Evolutionary conservation across 2,113 vertebrate species (phyloP).

Genomic region (Epinephelus lanceolatus): DNA sequence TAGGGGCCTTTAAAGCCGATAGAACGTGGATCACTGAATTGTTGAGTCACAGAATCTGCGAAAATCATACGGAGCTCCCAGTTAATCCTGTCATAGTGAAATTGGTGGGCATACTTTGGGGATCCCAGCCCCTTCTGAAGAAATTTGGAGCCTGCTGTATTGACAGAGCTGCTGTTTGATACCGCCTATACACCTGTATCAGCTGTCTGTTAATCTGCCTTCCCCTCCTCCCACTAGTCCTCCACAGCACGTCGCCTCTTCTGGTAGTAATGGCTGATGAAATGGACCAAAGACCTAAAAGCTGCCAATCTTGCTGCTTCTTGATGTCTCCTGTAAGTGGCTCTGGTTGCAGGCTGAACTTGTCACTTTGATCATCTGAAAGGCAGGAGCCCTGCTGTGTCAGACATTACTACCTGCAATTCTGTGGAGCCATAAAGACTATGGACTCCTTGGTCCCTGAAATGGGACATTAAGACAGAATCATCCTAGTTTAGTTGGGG

Average conservation of each 20-base stretch:
- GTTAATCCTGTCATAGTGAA: conserved; percentile 82
- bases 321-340: conserved; percentile 74
- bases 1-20: conserved; percentile 82
- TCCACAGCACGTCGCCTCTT: conserved; percentile 68
- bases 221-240: conserved; percentile 74
- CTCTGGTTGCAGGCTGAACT: conserved; percentile 72
- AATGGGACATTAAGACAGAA: conserved; percentile 87
- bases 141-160: conserved; percentile 75
- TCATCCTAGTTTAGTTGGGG: conserved; percentile 86
- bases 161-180: conserved; percentile 80
- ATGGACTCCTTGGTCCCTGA: conserved; percentile 80
- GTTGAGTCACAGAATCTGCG: conserved; percentile 86
- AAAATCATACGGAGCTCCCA: conserved; percentile 77
- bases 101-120: conserved; percentile 62
- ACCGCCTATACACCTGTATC: conserved; percentile 83
- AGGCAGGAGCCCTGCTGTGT: conserved; percentile 77
- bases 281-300: conserved; percentile 82
- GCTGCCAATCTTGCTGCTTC: conserved; percentile 80
- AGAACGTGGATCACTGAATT: conserved; percentile 83
- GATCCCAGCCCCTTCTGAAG: conserved; percentile 68
- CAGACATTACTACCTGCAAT: conserved; percentile 78
- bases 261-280: conserved; percentile 76
- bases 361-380: conserved; percentile 78
- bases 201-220: conserved; percentile 83
- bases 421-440: conserved; percentile 73